Percentiles rank a stretch among this genome's conserved stretches.
Conservation (phyloP, 2,888 invertebrate species). For the Hydropsyche betteni region DNA sequence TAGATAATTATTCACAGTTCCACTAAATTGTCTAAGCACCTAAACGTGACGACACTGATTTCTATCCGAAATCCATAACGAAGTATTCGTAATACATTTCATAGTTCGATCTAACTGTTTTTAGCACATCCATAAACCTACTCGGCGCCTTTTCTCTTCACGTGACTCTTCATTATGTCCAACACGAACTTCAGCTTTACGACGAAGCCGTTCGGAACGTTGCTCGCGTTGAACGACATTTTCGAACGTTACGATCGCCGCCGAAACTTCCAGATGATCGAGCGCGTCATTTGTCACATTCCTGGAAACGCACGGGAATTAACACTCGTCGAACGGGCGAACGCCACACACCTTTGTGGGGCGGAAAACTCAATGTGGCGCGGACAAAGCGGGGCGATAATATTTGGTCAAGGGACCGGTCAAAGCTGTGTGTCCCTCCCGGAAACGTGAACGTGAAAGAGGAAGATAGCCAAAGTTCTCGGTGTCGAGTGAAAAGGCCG, state of each 20-base stretch:
- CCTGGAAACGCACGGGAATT: neutral
- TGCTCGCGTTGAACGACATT: conserved; percentile 12
- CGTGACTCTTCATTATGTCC: conserved; percentile 43
- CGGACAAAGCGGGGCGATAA: neutral
- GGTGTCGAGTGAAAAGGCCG: conserved; percentile 5
- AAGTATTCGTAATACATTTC: conserved; percentile 33
- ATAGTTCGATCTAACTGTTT: conserved; percentile 32
- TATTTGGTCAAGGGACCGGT: conserved; percentile 4
- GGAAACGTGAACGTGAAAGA: neutral
- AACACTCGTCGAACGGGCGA: neutral
- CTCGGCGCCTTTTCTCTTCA: conserved; percentile 42
- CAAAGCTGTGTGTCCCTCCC: neutral
- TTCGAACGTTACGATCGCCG: neutral
- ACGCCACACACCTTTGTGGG: neutral
- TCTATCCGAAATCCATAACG: conserved; percentile 46
- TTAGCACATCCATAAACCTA: conserved; percentile 28
- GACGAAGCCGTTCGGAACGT: conserved; percentile 30
- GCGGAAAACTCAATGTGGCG: neutral
- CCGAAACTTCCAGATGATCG: neutral
- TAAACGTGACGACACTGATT: neutral
- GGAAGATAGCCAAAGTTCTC: neutral
- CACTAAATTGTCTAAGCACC: neutral
- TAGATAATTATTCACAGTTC: conserved; percentile 1
- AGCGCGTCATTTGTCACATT: conserved; percentile 16
- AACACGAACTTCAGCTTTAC: conserved; percentile 24